Evolutionary conservation across 2,888 invertebrate genomes (phyloP).

Genomic region (Pseudococcus longispinus): DNA sequence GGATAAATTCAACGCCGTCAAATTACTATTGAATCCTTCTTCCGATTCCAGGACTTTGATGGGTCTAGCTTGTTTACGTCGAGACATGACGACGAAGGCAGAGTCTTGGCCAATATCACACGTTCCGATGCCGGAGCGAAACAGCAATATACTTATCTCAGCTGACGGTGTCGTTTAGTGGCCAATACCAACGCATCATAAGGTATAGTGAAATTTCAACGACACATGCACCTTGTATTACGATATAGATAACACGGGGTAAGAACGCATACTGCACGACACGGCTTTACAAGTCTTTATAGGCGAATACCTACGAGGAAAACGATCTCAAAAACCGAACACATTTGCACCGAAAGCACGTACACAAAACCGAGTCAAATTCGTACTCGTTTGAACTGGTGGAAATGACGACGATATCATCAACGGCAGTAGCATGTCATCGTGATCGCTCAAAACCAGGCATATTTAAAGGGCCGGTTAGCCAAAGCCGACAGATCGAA

Average conservation of each 20-base stretch:
- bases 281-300: background rate
- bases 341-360: background rate
- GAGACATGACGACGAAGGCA: constrained; percentile 63
- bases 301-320: background rate
- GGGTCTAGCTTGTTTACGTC: constrained; percentile 68
- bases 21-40: constrained; percentile 60
- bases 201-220: background rate
- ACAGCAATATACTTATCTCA: background rate
- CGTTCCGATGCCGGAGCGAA: background rate
- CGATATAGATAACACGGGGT: background rate
- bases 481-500: background rate
- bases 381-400: background rate
- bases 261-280: background rate
- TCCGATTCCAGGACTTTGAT: constrained; percentile 67
- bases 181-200: background rate
- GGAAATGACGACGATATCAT: background rate
- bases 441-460: background rate
- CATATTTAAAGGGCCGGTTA: background rate
- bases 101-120: background rate
- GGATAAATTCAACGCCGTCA: constrained; percentile 38
- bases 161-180: background rate
- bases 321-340: background rate
- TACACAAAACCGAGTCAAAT: background rate
- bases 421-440: background rate
- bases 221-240: background rate